Percentiles rank a stretch among this genome's conserved stretches.
These are phyloP conservation scores for Morone saxatilis DNA, from an alignment of 2,113 vertebrate genomes.

Conservation along the genomic window DNA sequence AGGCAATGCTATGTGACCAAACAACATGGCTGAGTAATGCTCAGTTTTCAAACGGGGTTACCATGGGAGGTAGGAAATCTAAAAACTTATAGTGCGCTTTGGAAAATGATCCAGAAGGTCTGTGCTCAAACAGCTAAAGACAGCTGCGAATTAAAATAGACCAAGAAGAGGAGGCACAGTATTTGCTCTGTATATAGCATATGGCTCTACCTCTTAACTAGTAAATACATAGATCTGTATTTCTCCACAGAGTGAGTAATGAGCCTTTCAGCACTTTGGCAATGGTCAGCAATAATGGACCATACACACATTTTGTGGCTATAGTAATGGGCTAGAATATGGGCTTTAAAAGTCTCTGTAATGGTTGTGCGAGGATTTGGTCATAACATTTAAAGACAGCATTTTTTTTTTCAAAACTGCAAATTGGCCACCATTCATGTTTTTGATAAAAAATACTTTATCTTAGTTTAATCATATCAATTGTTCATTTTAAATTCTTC, in stretches of 20 bases:
- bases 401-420: not conserved
- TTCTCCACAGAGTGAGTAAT: not conserved
- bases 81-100: constrained; percentile 28
- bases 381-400: not conserved
- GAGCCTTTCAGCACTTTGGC: not conserved
- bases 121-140: constrained; percentile 37
- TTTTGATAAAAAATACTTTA: not conserved
- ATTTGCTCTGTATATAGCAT: constrained; percentile 22
- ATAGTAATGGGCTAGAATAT: not conserved
- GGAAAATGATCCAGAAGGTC: constrained; percentile 32
- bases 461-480: too few species aligned
- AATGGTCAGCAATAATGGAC: not conserved
- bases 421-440: not conserved
- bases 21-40: not conserved
- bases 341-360: not conserved
- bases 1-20: constrained; percentile 22
- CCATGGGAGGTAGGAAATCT: constrained; percentile 34
- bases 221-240: constrained; percentile 23
- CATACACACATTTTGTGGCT: not conserved
- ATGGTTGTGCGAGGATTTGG: not conserved
- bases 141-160: constrained; percentile 41
- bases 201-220: not conserved
- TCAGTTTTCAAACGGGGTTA: constrained; percentile 30
- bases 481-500: not conserved
- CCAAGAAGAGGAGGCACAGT: constrained; percentile 22